Evolutionary conservation across 2,113 vertebrate genomes (phyloP), one percentile per base, ranked within the genome.

Genomic region (Dunckerocampus dactyliophorus): DNA sequence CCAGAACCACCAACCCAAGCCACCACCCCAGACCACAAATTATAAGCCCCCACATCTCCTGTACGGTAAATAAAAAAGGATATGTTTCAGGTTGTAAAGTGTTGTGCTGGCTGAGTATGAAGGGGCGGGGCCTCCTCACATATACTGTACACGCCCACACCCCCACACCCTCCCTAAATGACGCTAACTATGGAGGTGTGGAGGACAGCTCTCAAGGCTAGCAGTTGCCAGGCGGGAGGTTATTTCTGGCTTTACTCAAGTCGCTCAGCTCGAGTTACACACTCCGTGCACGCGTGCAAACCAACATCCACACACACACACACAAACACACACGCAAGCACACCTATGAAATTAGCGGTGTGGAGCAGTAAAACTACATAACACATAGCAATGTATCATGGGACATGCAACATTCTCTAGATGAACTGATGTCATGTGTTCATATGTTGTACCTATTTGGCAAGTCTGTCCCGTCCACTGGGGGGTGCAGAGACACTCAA

Each of bases 381-480:
- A 42, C 39, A 42, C 39, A 42, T 13, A 12, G 11, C 39, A 42
- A 42, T 12, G 12, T 11, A 1, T 13, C 39, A 13, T 12, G 39
- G 39, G 39, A 42, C 39, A 34, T 34, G 31, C 31, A 34, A 34
- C 31, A 8, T 28, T 28, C 24, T 28, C 24, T 28, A 28, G 24
- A 28, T 28, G 2, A 28, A 28, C 24, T 28, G 5, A 28, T 28
- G 24, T 28, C 24, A 28, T 28, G 31, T 34, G 31, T 34, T 5
- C 31, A 34, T 34, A 19, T 20, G 19, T 39, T 19, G 84, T 87
- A 98, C 96, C 95, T 76, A 96, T 93, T 77, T 94, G 93, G 87
- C 96, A 98, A 11, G 94, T 98, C 79, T 91, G 92, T 63, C 96
- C 95, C 39, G 89, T 93, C 95, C 95, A 98, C 83, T 95, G 93